Evolutionary conservation across 1,140 invertebrate genomes (phyloP).

Genomic region (Drosophila cardini): DNA sequence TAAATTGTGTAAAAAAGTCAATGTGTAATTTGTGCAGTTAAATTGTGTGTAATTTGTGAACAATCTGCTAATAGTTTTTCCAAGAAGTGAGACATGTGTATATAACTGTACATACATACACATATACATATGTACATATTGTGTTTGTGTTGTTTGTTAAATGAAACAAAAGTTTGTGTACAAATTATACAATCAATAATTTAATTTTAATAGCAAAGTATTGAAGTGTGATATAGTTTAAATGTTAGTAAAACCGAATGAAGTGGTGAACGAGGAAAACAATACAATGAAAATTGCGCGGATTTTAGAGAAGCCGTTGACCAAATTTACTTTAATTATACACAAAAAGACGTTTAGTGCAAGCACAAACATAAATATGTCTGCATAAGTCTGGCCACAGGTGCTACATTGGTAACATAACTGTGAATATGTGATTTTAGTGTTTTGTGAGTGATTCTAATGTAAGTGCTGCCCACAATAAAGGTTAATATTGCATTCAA

Average conservation of each 20-base stretch:
- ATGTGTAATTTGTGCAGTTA: not conserved
- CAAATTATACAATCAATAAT: constrained; percentile 51
- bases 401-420: no score
- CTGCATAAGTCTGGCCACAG: no score
- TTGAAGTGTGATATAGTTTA: not conserved
- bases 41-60: not conserved
- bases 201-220: not conserved
- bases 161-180: constrained; percentile 61
- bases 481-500: no score
- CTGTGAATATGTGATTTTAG: no score
- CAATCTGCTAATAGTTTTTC: not conserved
- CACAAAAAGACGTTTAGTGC: no score
- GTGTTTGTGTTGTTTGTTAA: constrained; percentile 49
- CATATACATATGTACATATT: not conserved
- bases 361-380: no score
- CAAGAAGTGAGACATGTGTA: constrained; percentile 12
- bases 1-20: not conserved
- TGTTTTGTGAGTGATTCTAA: no score
- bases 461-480: no score
- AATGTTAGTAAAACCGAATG: not conserved
- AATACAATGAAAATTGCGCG: not conserved
- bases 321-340: not conserved
- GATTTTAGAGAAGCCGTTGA: not conserved
- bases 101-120: constrained; percentile 1
- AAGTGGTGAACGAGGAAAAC: not conserved